Percentiles rank a stretch among this genome's conserved stretches.
These are phyloP conservation scores for Dicerorhinus sumatrensis DNA, from an alignment of 2,113 vertebrate species.

Conservation along the genomic window DNA sequence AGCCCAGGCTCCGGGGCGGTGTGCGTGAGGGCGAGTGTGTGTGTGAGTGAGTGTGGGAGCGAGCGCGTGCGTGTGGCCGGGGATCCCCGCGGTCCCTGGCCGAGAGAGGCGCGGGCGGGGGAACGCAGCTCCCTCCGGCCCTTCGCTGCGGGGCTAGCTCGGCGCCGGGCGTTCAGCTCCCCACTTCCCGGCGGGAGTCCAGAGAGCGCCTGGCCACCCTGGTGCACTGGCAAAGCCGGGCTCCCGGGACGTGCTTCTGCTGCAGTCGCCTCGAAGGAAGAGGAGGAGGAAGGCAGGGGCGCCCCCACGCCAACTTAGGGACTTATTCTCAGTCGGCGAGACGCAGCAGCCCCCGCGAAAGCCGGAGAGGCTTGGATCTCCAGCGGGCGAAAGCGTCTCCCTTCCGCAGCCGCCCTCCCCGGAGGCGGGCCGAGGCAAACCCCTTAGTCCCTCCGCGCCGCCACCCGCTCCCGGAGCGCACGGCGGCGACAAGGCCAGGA, in stretches of 20 bases:
- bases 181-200: constrained; percentile 51
- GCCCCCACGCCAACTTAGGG: constrained; percentile 74
- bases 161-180: neutral
- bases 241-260: constrained; percentile 60
- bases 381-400: neutral
- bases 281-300: constrained; percentile 36
- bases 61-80: constrained; percentile 73
- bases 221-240: constrained; percentile 31
- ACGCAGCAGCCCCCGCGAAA: constrained; percentile 73
- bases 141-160: constrained; percentile 37
- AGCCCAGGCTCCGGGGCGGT: constrained; percentile 56
- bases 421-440: constrained; percentile 67
- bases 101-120: constrained; percentile 45
- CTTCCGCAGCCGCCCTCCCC: constrained; percentile 25
- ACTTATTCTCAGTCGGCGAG: constrained; percentile 70
- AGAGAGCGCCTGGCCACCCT: constrained; percentile 29
- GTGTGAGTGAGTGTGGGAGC: constrained; percentile 51
- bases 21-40: constrained; percentile 40
- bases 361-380: constrained; percentile 47
- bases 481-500: neutral
- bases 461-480: constrained; percentile 60
- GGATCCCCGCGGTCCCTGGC: constrained; percentile 79
- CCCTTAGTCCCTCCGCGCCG: constrained; percentile 70
- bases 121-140: constrained; percentile 61
- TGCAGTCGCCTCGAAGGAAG: constrained; percentile 38